A percentile compares a stretch with the other conserved stretches of the same genome.
Conservation (phyloP, 2,888 invertebrate species). For the Frankliniella fusca region DNA sequence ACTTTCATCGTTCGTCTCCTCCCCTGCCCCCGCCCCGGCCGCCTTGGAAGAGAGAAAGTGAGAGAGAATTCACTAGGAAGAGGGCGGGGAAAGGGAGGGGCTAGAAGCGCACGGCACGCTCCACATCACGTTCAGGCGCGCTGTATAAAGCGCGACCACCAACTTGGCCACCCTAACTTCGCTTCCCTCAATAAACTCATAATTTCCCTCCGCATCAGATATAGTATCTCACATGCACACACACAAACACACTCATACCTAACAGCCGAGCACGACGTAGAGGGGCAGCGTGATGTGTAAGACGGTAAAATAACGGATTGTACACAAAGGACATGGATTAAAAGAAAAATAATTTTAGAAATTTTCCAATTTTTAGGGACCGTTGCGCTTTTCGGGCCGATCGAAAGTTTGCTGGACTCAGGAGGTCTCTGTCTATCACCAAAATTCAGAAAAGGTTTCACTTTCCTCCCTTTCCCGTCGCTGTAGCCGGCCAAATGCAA, state of each 20-base stretch:
- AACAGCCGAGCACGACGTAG: not conserved
- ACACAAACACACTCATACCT: not conserved
- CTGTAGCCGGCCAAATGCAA: too few species aligned
- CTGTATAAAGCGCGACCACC: conserved; percentile 6
- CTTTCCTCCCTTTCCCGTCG: too few species aligned
- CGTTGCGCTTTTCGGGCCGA: too few species aligned
- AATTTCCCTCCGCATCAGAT: not conserved
- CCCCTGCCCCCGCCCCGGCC: not conserved
- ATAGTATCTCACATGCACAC: too few species aligned
- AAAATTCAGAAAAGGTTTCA: too few species aligned
- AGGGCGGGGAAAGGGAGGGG: not conserved
- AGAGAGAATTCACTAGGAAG: not conserved
- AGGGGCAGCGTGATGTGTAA: too few species aligned
- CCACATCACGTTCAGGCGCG: not conserved
- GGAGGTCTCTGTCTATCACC: too few species aligned
- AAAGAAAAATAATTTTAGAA: too few species aligned
- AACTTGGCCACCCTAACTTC: conserved; percentile 10
- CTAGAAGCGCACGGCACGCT: not conserved
- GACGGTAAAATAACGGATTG: too few species aligned
- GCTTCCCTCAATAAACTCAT: conserved; percentile 15
- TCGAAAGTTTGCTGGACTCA: too few species aligned
- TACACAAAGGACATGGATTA: too few species aligned
- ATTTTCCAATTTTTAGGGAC: too few species aligned
- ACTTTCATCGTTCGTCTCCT: not conserved
- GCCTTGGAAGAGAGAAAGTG: not conserved